Evolutionary conservation across 2,888 invertebrate species (phyloP).

Genomic region (Cheilosia impressa): DNA sequence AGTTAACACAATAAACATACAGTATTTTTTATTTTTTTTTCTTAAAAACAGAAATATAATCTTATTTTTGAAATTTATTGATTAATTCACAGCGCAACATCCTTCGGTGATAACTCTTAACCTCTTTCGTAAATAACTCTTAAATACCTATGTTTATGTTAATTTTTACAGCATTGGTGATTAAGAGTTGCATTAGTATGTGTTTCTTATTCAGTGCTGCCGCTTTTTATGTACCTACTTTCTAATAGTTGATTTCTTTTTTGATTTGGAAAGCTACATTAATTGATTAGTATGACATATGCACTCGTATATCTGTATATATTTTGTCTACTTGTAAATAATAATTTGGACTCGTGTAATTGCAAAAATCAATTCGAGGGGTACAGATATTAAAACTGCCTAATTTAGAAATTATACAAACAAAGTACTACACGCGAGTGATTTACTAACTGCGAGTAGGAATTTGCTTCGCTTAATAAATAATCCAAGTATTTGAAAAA

Average conservation of each 20-base stretch:
- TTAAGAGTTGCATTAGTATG: background rate
- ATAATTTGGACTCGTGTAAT: too few species aligned
- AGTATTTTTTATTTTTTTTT: background rate
- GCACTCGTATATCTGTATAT: background rate
- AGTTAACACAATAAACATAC: background rate
- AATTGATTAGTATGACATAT: constrained; percentile 3
- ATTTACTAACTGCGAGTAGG: too few species aligned
- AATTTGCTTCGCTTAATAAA: too few species aligned
- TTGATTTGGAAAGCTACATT: constrained; percentile 28
- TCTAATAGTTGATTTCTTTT: background rate
- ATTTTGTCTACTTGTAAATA: constrained; percentile 7
- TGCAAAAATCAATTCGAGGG: too few species aligned
- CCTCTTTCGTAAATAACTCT: background rate
- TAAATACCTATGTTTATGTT: background rate
- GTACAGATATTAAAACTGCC: too few species aligned
- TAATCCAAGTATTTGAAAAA: too few species aligned
- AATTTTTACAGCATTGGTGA: constrained; percentile 3
- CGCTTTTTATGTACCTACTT: background rate
- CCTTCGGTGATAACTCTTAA: background rate
- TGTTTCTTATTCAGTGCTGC: background rate
- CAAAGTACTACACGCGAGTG: too few species aligned
- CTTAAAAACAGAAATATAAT: background rate
- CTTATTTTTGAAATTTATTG: constrained; percentile 35
- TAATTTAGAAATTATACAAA: too few species aligned
- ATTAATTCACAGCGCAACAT: constrained; percentile 61